Percentiles rank a stretch among this genome's conserved stretches.
These are phyloP conservation scores for Rhimphoctona megacephalus DNA, from an alignment of 2,888 invertebrate species.

Conservation along the genomic window DNA sequence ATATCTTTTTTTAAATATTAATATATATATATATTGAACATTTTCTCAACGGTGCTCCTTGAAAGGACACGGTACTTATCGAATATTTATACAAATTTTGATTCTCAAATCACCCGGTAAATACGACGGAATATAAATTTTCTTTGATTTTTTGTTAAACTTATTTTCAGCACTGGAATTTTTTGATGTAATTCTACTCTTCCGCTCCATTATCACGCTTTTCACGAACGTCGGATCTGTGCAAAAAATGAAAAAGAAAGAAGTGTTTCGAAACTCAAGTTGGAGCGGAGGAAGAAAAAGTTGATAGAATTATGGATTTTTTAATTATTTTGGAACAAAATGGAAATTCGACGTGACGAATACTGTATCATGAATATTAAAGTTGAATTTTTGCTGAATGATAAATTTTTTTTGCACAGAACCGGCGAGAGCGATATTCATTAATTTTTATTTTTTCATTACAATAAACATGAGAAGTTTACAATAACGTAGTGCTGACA, in stretches of 20 bases:
- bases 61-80: constrained; percentile 22
- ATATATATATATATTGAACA: background rate
- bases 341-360: constrained; percentile 22
- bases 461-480: constrained; percentile 52
- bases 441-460: constrained; percentile 41
- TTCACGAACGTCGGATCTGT: constrained; percentile 50
- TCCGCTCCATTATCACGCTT: constrained; percentile 54
- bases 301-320: background rate
- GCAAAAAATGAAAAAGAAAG: constrained; percentile 16
- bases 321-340: background rate
- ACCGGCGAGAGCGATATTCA: constrained; percentile 31
- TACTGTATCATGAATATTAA: constrained; percentile 26
- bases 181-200: constrained; percentile 46
- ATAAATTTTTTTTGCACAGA: constrained; percentile 40
- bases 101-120: background rate
- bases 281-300: background rate
- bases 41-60: constrained; percentile 1
- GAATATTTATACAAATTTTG: constrained; percentile 49
- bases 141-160: constrained; percentile 7
- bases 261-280: background rate
- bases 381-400: background rate
- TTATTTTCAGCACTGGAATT: constrained; percentile 48
- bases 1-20: constrained; percentile 25
- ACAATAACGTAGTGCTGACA: constrained; percentile 69
- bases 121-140: constrained; percentile 2